Base-by-base conservation (phyloP, 1,140 invertebrate species). In the Spodoptera frugiperda region DNA sequence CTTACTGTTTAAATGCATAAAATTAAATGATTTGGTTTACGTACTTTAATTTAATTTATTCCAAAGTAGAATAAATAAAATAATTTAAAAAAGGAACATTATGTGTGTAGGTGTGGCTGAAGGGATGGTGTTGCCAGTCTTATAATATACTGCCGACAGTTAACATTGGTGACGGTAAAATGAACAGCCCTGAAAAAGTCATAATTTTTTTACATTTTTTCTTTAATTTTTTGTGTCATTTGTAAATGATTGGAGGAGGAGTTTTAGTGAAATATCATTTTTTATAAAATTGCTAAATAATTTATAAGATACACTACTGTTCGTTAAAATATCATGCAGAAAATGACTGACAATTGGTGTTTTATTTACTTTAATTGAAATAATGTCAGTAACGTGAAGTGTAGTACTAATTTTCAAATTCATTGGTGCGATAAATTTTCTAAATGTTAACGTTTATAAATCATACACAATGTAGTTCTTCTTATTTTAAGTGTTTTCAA, bases 341-440 rank as follows among this genome's bases (percentile, higher is more conserved):
- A 46, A 30, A 55, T 46, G 51, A 46, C 53, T 46, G 51, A 46
- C 53, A 72, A 72, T 57, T 53, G 10, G 68, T 72, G 51, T 72
- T 57, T 25, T 72, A 72, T 55, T 72, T 72, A 61, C 21, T 74
- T 61, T 14, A 49, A 61, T 72, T 59, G 19, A 61, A 59, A 61
- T 48, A 61, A 57, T 49, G 55, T 25, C 33, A 53, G 67, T n/a
- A 59, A 53, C 48, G 72, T 75, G 72, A 65, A 63, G 46, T 75
- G 72, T 5, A 65, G 48, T 19, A 51, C 55, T 30, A 33, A 65
- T 65, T 65, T 17, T 54, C 51, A 78, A 83, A 84, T 81, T 82
- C 78, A 81, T 82, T 84, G 81, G 82, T 84, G 83, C 76, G 82
- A 84, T 83, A 82, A 83, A 84, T 84, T 81, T 21, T 2, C 67